Evolutionary conservation across 1,140 invertebrate species (phyloP).

Genomic region (Nautilus pompilius): DNA sequence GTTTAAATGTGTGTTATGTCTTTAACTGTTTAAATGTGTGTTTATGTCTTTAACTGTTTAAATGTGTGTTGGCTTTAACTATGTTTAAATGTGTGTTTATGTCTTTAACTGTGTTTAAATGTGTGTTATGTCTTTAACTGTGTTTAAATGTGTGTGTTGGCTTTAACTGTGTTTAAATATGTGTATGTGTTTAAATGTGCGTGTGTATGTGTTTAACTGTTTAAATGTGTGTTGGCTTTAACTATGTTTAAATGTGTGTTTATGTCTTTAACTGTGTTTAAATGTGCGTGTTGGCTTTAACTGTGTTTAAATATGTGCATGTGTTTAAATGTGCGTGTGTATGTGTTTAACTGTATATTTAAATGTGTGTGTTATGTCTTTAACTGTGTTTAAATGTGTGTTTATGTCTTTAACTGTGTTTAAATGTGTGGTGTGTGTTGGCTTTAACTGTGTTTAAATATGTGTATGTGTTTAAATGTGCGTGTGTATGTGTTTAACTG

Average conservation of each 20-base stretch:
- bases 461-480: neutral
- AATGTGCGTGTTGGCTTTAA: neutral
- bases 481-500: neutral
- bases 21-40: neutral
- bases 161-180: neutral
- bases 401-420: neutral
- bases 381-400: too few species aligned
- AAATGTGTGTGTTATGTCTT: neutral
- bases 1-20: neutral
- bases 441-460: neutral
- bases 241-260: neutral
- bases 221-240: neutral
- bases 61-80: too few species aligned
- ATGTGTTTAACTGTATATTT: neutral
- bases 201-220: neutral
- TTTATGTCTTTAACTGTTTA: neutral
- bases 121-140: neutral
- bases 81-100: neutral
- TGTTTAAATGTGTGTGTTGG: neutral
- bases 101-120: neutral
- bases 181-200: neutral
- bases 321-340: neutral
- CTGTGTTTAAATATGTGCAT: neutral
- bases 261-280: neutral
- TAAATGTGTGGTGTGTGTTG: neutral